Evolutionary conservation across 1,140 invertebrate genomes (phyloP).

Genomic region (Helicorthomorpha holstii): DNA sequence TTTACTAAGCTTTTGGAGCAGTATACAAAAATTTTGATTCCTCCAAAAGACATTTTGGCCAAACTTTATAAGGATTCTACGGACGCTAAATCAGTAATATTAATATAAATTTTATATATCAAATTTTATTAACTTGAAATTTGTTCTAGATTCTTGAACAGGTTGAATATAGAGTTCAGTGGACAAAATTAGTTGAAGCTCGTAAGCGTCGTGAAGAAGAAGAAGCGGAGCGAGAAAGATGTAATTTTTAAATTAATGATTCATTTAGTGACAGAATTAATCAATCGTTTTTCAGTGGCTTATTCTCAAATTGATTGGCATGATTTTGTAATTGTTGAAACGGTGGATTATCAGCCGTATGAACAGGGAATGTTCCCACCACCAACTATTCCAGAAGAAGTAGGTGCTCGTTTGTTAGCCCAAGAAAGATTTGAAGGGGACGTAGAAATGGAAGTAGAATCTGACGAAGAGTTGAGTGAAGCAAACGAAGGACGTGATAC

Average conservation of each 20-base stretch:
- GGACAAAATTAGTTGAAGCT: slow-evolving; percentile 84
- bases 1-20: slow-evolving; percentile 97
- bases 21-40: slow-evolving; percentile 90
- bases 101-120: background rate
- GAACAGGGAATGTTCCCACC: slow-evolving; percentile 86
- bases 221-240: slow-evolving; percentile 79
- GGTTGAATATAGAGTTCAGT: slow-evolving; percentile 87
- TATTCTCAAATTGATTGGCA: slow-evolving; percentile 99
- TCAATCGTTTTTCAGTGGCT: slow-evolving; percentile 38
- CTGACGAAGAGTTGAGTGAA: slow-evolving; percentile 39
- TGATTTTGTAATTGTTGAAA: slow-evolving; percentile 99
- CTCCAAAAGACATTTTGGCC: slow-evolving; percentile 72
- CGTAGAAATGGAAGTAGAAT: slow-evolving; percentile 58
- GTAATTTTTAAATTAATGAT: slow-evolving; percentile 21
- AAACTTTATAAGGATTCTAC: slow-evolving; percentile 61
- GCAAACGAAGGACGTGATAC: slow-evolving; percentile 14
- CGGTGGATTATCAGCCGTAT: slow-evolving; percentile 94
- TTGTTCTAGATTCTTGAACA: slow-evolving; percentile 54
- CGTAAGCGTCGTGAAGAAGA: slow-evolving; percentile 85
- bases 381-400: slow-evolving; percentile 90
- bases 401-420: slow-evolving; percentile 80
- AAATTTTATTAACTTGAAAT: background rate
- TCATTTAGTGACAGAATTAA: background rate
- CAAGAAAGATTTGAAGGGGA: slow-evolving; percentile 37
- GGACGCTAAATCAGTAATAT: slow-evolving; percentile 36